phyloP scores from a whole-genome alignment of 2,113 vertebrate species.

The Amphiprion percula region DNA sequence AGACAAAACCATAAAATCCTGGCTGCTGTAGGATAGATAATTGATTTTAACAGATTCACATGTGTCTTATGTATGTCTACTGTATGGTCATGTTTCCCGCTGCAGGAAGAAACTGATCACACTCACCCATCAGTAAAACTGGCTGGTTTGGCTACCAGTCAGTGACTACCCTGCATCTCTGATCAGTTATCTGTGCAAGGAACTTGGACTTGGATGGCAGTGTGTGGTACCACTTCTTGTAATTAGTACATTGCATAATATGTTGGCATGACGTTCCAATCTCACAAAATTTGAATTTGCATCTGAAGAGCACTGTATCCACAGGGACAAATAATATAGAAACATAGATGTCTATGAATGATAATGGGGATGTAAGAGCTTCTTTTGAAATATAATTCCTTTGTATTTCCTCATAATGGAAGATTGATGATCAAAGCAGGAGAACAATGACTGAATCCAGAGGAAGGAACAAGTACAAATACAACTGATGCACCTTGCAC shows the following conservation, averaged over 20 bases:
- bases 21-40: background rate
- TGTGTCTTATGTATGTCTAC: background rate
- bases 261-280: background rate
- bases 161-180: constrained; percentile 4
- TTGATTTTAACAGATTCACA: background rate
- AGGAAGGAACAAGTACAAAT: no score
- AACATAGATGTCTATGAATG: background rate
- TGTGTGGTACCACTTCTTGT: constrained; percentile 11
- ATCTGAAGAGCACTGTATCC: background rate
- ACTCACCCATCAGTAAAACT: constrained; percentile 3
- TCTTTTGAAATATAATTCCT: background rate
- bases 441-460: no score
- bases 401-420: background rate
- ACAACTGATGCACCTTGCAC: no score
- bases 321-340: constrained; percentile 2
- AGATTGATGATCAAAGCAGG: no score
- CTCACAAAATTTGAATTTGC: background rate
- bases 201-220: constrained; percentile 13
- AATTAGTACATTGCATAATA: constrained; percentile 5
- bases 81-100: background rate
- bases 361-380: background rate
- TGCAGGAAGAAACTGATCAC: background rate
- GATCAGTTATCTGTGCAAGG: constrained; percentile 8
- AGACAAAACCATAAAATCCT: background rate
- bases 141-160: constrained; percentile 3